Conservation (phyloP, 2,113 vertebrate genomes). For the Cynocephalus volans region DNA sequence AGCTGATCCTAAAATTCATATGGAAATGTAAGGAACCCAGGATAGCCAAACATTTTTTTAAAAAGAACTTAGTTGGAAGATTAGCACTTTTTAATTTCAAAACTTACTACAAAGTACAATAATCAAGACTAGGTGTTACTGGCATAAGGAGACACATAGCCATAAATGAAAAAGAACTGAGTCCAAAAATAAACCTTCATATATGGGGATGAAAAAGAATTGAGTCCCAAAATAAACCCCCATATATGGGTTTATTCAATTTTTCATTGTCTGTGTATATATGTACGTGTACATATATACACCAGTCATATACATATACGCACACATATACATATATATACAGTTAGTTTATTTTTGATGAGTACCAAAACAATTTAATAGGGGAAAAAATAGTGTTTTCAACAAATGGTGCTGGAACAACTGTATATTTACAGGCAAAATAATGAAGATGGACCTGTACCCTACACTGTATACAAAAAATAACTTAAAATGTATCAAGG, state of each 20-base stretch:
- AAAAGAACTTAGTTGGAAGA: neutral
- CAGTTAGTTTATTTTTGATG: neutral
- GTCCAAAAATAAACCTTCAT: neutral
- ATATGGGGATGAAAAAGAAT: too few species aligned
- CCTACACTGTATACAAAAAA: neutral
- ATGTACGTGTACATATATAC: too few species aligned
- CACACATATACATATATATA: neutral
- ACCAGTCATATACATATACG: too few species aligned
- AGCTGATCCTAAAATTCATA: conserved; percentile 5
- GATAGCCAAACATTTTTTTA: neutral
- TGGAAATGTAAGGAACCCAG: neutral
- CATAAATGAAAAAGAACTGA: neutral
- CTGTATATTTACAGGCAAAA: conserved; percentile 23
- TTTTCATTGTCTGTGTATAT: too few species aligned
- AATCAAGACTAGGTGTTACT: neutral
- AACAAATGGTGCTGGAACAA: neutral
- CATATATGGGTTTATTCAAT: too few species aligned
- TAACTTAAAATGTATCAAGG: neutral
- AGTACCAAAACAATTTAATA: neutral
- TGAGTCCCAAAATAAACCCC: too few species aligned
- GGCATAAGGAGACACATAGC: neutral
- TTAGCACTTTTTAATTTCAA: neutral
- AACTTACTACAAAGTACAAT: conserved; percentile 17
- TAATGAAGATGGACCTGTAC: neutral
- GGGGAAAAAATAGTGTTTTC: neutral